A percentile compares a stretch with the other conserved stretches of the same genome.
phyloP scores from a whole-genome alignment of 2,888 invertebrate species.

The Eupelmus urozonus region DNA sequence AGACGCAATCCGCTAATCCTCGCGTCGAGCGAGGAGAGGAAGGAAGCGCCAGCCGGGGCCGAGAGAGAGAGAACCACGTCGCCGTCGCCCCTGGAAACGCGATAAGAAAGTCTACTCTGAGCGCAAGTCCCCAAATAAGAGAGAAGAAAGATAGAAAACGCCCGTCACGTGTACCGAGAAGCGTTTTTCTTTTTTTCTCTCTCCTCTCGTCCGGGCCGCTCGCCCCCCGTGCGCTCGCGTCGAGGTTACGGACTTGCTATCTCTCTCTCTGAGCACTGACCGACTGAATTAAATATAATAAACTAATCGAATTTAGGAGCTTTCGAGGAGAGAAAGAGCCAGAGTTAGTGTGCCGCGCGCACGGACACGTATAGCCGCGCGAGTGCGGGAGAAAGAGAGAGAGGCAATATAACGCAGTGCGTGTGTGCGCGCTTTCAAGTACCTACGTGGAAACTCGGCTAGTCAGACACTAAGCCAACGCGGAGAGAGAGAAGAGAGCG shows the following conservation, averaged over 20 bases:
- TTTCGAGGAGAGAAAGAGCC: background rate
- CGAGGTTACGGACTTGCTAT: too few relatives aligned
- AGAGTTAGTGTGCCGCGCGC: too few relatives aligned
- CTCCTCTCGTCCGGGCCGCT: background rate
- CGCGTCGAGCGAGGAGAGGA: too few relatives aligned
- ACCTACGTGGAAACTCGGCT: background rate
- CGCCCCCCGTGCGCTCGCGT: background rate
- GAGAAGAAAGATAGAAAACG: too few relatives aligned
- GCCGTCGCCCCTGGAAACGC: background rate
- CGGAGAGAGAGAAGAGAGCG: too few relatives aligned
- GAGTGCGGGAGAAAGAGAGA: background rate
- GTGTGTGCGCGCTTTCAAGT: background rate
- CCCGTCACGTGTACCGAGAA: background rate
- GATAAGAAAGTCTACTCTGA: background rate
- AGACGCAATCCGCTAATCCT: too few relatives aligned
- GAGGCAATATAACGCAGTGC: background rate
- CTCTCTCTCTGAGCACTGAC: too few relatives aligned
- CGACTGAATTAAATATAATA: conserved; percentile 38
- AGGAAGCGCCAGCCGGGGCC: too few relatives aligned
- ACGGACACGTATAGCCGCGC: too few relatives aligned
- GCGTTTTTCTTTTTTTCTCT: background rate
- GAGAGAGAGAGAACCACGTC: too few relatives aligned
- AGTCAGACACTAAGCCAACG: too few relatives aligned
- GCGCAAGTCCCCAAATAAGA: background rate
- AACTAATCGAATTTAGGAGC: conserved; percentile 31